A percentile compares a stretch with the other conserved stretches of the same genome.
These are phyloP conservation scores for Norana najaformis DNA, from an alignment of 2,888 invertebrate genomes.

Conservation along the genomic window DNA sequence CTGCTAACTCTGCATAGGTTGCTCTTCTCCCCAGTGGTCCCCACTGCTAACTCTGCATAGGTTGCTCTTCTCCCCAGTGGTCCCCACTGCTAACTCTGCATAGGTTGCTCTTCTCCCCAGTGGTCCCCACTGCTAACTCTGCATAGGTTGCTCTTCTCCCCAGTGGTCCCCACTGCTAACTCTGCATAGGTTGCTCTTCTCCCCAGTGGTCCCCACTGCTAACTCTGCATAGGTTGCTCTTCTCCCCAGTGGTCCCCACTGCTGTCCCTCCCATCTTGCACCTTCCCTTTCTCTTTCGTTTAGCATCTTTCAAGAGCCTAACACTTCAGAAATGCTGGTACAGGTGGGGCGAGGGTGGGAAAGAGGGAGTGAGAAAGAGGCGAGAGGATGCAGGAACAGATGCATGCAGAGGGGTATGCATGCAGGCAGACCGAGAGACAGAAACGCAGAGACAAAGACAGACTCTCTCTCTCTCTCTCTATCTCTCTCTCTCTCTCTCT, in stretches of 20 bases:
- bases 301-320: background rate
- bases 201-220: background rate
- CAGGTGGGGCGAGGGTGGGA: too few species aligned
- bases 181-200: background rate
- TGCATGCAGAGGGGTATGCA: too few species aligned
- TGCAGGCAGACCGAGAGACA: too few species aligned
- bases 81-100: background rate
- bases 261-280: background rate
- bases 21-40: background rate
- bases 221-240: background rate
- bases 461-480: too few species aligned
- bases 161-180: background rate
- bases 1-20: background rate
- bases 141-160: background rate
- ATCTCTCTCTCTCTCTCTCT: too few species aligned
- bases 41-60: background rate
- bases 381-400: too few species aligned
- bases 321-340: too few species aligned
- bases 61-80: background rate
- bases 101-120: background rate
- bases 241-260: background rate
- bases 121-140: background rate
- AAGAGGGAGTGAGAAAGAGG: too few species aligned
- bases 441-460: too few species aligned
- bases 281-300: background rate